Conservation (phyloP, 2,113 vertebrate genomes). For the Macquaria ambigua region DNA sequence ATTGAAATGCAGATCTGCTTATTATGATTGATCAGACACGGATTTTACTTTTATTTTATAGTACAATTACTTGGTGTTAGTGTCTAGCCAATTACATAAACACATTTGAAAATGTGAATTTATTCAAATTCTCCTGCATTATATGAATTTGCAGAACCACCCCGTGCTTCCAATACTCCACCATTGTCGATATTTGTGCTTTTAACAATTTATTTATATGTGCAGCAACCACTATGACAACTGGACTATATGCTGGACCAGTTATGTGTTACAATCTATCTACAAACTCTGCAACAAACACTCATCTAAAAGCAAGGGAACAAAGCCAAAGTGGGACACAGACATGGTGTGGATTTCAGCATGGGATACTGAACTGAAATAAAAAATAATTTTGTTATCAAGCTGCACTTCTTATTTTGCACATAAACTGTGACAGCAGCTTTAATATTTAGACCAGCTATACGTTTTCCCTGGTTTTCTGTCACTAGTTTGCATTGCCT, state of each 20-base stretch:
- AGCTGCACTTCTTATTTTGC: slow-evolving; percentile 65
- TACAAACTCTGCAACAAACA: background rate
- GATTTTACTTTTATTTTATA: background rate
- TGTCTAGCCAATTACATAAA: background rate
- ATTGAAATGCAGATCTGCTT: background rate
- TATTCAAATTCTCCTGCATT: background rate
- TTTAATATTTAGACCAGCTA: slow-evolving; percentile 19
- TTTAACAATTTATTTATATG: slow-evolving; percentile 7
- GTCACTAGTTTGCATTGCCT: slow-evolving; percentile 39
- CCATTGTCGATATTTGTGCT: slow-evolving; percentile 7
- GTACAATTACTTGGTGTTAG: background rate
- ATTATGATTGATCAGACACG: background rate
- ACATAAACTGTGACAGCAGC: slow-evolving; percentile 47
- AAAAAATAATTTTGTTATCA: slow-evolving; percentile 22
- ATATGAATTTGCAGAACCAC: background rate
- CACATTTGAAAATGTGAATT: background rate
- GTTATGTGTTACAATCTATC: background rate
- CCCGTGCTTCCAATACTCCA: background rate
- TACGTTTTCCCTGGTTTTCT: slow-evolving; percentile 44
- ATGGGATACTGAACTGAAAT: slow-evolving; percentile 64
- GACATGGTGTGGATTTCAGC: slow-evolving; percentile 66
- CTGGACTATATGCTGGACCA: background rate
- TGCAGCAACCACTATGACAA: background rate
- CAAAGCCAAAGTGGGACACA: slow-evolving; percentile 67
- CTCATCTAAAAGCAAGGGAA: slow-evolving; percentile 43